Base-by-base conservation (phyloP, 2,113 vertebrate genomes). In the Piprites chloris region DNA sequence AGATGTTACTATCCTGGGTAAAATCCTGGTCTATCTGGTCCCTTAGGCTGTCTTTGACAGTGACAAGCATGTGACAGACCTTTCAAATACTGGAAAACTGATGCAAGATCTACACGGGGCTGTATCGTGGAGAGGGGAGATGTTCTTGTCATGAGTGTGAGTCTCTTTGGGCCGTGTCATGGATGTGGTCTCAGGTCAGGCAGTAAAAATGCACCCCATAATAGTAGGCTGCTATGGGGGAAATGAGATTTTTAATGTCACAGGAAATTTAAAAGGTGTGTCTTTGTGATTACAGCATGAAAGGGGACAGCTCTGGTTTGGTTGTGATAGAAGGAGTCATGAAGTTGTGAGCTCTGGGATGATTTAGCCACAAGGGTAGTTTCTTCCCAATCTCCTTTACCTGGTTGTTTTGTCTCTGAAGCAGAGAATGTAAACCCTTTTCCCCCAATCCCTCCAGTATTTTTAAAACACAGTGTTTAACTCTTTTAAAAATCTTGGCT, bases 151-250 rank as follows among this genome's bases (percentile, higher is more conserved):
- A 9, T 6, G 52, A 56, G 12, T 27, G 50, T 15, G 50, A 28
- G 50, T 52, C 14, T 28, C 49, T 27, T 50, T 50, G 49, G 27
- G 49, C 15, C n/a, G 6, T 1, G 11, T 0, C 1, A 12, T 28
- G 42, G 39, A 41, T 0, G 0, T 5, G 8, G 11, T 33, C 37
- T 87, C 50, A 42, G 39, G 28, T 35, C 35, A 33, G 24, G 35
- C 6, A 46, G 21, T 26, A 37, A 35, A 8, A 30, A 61, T 82
- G 30, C 79, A 86, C 3, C 16, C 52, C 19, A 0, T 37, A 50
- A 35, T 1, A 14, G 13, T 8, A 50, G 46, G 10, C 9, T 1
- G 6, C 22, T 53, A 2, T 3, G 33, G 35, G 9, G 28, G 28
- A 78, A 69, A 69, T 32, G n/a, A 69, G 18, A 3, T 49, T 37